Percentiles rank a stretch among this genome's conserved stretches.
phyloP scores from a whole-genome alignment of 1,140 invertebrate species.

The fruit fly (Drosophila melanogaster) region Release_6_plus_ISO1_MT NT_033777.3:24334501-24335000 shows the following conservation, averaged over 20 bases:
- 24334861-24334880: constrained; percentile 94
- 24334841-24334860: constrained; percentile 94
- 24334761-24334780: constrained; percentile 94
- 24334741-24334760: constrained; percentile 95
- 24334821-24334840: constrained; percentile 96
- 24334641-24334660: constrained; percentile 90
- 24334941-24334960: constrained; percentile 97
- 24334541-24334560: constrained; percentile 92
- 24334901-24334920: constrained; percentile 97
- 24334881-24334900: constrained; percentile 91
- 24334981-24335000: constrained; percentile 96
- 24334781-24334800: constrained; percentile 96
- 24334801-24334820: constrained; percentile 91
- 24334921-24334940: constrained; percentile 97
- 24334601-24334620: constrained; percentile 69
- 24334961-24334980: constrained; percentile 97
- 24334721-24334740: constrained; percentile 90
- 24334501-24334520: constrained; percentile 95
- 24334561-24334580: constrained; percentile 88
- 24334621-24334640: constrained; percentile 85
- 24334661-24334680: constrained; percentile 98
- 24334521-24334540: constrained; percentile 93
- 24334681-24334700: constrained; percentile 99
- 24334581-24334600: constrained; percentile 63
- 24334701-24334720: constrained; percentile 93